These are phyloP conservation scores for Mythimna lalbum DNA, from an alignment of 2,888 invertebrate species.

Conservation along the genomic window DNA sequence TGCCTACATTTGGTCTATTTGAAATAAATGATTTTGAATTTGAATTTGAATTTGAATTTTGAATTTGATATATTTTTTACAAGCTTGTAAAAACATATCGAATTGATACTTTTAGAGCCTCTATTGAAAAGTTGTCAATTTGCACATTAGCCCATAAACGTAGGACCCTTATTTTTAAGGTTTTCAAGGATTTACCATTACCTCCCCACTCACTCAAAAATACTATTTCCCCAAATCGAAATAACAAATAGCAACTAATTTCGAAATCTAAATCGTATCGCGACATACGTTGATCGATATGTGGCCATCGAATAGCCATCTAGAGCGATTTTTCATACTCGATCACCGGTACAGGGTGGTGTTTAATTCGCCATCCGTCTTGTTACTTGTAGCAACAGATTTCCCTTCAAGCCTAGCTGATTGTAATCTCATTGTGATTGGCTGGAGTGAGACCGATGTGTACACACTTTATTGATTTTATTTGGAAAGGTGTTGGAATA, in stretches of 20 bases:
- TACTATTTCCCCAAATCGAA: constrained; percentile 37
- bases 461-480: constrained; percentile 12
- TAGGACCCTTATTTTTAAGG: no score
- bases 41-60: no score
- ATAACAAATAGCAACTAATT: constrained; percentile 44
- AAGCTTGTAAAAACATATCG: no score
- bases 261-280: constrained; percentile 64
- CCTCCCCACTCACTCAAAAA: neutral
- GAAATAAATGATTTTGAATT: no score
- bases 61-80: no score
- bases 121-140: no score
- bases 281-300: constrained; percentile 74
- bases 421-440: constrained; percentile 62
- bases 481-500: neutral
- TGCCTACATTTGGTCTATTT: no score
- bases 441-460: constrained; percentile 26
- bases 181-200: no score
- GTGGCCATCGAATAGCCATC: constrained; percentile 79
- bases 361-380: constrained; percentile 87
- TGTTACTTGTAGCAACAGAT: constrained; percentile 81
- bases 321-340: constrained; percentile 87
- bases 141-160: no score
- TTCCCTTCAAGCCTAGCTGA: constrained; percentile 67
- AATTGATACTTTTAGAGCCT: no score
- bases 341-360: constrained; percentile 80